Evolutionary conservation across 2,888 invertebrate genomes (phyloP).

Genomic region (Litoditis marina): DNA sequence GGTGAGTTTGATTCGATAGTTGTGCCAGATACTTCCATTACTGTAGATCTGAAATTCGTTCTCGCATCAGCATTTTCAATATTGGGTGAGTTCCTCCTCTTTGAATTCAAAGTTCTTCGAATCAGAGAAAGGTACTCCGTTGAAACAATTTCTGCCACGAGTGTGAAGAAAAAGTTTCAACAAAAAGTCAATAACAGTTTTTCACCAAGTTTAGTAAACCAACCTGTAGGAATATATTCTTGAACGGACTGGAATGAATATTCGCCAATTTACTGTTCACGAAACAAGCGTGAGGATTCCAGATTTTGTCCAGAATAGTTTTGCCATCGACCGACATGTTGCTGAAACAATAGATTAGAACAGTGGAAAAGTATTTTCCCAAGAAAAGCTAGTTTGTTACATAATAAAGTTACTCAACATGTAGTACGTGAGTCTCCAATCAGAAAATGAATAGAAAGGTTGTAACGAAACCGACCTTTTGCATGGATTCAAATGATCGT

Average conservation of each 20-base stretch:
- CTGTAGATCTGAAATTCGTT: conserved; percentile 49
- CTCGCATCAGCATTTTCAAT: too few species aligned
- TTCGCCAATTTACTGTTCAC: conserved; percentile 58
- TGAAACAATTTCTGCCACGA: too few species aligned
- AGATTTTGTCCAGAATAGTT: conserved; percentile 53
- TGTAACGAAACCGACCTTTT: conserved; percentile 47
- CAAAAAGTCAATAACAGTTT: background rate
- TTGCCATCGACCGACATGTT: conserved; percentile 61
- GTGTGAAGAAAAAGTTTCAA: background rate
- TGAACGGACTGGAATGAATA: conserved; percentile 58
- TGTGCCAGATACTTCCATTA: conserved; percentile 61
- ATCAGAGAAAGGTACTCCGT: too few species aligned
- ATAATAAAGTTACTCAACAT: too few species aligned
- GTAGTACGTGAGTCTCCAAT: too few species aligned
- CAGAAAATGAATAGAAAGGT: background rate
- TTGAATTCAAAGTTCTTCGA: too few species aligned
- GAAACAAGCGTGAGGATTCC: conserved; percentile 61
- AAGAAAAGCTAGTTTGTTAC: too few species aligned
- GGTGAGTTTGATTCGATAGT: conserved; percentile 51
- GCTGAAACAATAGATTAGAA: conserved; percentile 40
- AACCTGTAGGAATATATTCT: conserved; percentile 58
- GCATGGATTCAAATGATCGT: conserved; percentile 59
- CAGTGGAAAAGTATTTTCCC: too few species aligned
- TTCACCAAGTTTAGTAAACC: background rate
- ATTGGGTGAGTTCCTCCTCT: too few species aligned